Conservation (phyloP, 2,888 invertebrate genomes). For the Euplagia quadripunctaria region DNA sequence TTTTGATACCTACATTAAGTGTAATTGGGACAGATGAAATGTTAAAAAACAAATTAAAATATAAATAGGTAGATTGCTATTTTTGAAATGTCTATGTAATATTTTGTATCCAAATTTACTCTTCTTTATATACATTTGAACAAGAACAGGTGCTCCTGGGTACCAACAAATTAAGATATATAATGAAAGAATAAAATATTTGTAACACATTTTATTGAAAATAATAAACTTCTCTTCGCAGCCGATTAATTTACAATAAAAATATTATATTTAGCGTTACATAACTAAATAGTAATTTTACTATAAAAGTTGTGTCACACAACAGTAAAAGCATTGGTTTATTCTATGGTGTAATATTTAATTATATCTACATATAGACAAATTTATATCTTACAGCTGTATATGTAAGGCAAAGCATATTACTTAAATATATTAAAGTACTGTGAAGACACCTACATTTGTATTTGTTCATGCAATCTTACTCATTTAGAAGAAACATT, state of each 20-base stretch:
- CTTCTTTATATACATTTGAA: no score
- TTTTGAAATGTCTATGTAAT: no score
- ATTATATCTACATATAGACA: conserved; percentile 40
- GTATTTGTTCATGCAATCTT: neutral
- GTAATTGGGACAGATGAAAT: no score
- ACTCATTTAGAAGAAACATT: neutral
- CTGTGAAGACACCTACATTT: neutral
- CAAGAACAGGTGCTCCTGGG: no score
- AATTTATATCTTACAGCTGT: conserved; percentile 35
- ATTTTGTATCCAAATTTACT: no score
- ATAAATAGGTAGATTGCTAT: no score
- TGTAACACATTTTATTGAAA: conserved; percentile 83
- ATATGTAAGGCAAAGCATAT: neutral
- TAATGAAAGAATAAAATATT: conserved; percentile 39
- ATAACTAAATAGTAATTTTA: conserved; percentile 46
- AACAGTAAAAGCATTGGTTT: conserved; percentile 59
- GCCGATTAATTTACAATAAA: conserved; percentile 66
- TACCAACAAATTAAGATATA: no score
- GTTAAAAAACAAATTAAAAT: no score
- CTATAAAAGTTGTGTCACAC: conserved; percentile 47
- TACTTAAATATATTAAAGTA: neutral
- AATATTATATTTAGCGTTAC: conserved; percentile 51
- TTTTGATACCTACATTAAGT: neutral
- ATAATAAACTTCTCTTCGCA: conserved; percentile 77
- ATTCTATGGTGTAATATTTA: conserved; percentile 25